Base-by-base conservation (phyloP, 2,797 vertebrate species). In the Catamblyrhynchus diadema region DNA sequence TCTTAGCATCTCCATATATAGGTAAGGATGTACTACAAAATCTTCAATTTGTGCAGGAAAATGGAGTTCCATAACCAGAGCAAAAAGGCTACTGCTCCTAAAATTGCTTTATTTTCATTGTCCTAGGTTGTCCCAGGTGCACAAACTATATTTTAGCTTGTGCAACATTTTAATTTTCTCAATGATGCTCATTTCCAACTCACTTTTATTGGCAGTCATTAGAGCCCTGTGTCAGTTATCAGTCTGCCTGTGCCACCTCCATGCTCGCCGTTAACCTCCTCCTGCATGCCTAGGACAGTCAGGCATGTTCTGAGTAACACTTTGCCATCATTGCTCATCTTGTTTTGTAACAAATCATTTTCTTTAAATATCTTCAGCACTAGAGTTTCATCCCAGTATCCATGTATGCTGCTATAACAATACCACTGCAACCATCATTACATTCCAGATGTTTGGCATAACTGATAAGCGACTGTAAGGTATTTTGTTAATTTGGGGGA, bases 161-260 rank as follows among this genome's bases (percentile, higher is more conserved):
- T 97, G 91, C 97, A 80, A 2, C 27, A 10, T 80, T 89, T 87
- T 74, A 71, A 73, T 96, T 96, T 67, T 97, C 93, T 96, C 69
- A 48, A 2, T 65, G 82, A 30, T 12, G 35, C 79, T 94, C 72
- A 53, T 84, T 91, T 94, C 78, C 86, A 81, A 90, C 95, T 97
- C 95, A 81, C 81, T 91, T 90, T 92, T 92, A 96, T 66, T 95
- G 96, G 93, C 91, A 85, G 91, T 94, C 79, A 90, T 72, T 96
- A 94, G 94, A 75, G 87, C 95, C 88, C 88, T 18, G 5, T 94
- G 90, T 96, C 97, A 96, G 98, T 97, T 97, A 67, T 96, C 97
- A 97, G 97, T 98, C 98, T 98, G 98, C 98, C 98, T 98, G 98
- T 93, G 86, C 97, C 97, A 96, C 97, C 97, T 98, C 96, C 96